These are phyloP conservation scores for Neogobius melanostomus DNA, from an alignment of 2,113 vertebrate genomes.

Conservation along the genomic window DNA sequence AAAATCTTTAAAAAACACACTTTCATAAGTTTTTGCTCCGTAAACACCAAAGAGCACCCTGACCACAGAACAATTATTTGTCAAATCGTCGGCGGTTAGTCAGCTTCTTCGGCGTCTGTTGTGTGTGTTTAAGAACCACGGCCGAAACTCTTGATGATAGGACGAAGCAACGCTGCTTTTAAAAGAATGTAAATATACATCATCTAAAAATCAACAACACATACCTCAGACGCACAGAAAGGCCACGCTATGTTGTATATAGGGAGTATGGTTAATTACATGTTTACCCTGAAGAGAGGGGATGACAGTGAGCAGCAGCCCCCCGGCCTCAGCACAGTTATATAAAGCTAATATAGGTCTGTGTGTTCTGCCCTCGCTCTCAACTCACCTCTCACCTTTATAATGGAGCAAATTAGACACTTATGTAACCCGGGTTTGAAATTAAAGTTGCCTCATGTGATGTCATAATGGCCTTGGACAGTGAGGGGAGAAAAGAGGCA, in stretches of 20 bases:
- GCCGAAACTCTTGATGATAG: too few relatives aligned
- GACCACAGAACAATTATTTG: too few relatives aligned
- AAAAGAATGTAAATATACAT: too few relatives aligned
- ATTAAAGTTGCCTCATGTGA: background rate
- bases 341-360: conserved; percentile 42
- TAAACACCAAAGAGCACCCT: too few relatives aligned
- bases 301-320: conserved; percentile 9
- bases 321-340: conserved; percentile 27
- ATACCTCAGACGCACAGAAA: background rate
- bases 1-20: too few relatives aligned
- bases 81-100: too few relatives aligned
- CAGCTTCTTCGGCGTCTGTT: too few relatives aligned
- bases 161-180: too few relatives aligned
- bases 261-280: conserved; percentile 40
- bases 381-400: conserved; percentile 43
- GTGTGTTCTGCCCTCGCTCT: conserved; percentile 20
- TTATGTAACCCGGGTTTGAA: background rate
- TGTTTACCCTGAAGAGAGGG: conserved; percentile 21
- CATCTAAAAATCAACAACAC: background rate
- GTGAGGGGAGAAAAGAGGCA: too few relatives aligned
- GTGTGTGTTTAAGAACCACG: too few relatives aligned
- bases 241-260: background rate
- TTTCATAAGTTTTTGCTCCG: too few relatives aligned
- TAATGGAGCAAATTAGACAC: background rate
- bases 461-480: too few relatives aligned